Conservation (phyloP, 2,113 vertebrate genomes). For the Columba janthina region DNA sequence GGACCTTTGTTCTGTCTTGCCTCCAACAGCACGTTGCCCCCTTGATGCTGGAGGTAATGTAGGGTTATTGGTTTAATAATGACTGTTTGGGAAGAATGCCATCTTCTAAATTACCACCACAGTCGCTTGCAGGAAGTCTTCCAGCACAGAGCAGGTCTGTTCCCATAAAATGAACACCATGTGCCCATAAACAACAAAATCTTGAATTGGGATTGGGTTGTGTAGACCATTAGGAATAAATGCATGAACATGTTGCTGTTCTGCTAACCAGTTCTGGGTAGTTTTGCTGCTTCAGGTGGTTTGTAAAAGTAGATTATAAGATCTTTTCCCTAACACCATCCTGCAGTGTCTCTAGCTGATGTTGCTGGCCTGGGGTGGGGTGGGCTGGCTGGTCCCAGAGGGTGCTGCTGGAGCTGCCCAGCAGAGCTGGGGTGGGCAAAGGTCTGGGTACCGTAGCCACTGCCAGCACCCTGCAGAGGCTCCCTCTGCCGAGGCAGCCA, state of each 20-base stretch:
- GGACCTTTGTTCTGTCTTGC: conserved; percentile 58
- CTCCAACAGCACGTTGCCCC: conserved; percentile 19
- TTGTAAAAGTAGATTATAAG: not conserved
- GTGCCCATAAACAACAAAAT: conserved; percentile 28
- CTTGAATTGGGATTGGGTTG: not conserved
- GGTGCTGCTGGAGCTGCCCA: not conserved
- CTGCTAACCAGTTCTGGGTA: not conserved
- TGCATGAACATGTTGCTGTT: not conserved
- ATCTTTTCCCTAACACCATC: not conserved
- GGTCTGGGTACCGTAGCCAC: not conserved
- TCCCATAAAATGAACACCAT: conserved; percentile 38
- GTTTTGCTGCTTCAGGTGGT: not conserved
- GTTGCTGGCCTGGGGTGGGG: not conserved
- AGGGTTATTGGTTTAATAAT: conserved; percentile 48
- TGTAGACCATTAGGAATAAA: not conserved
- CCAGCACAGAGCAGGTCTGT: conserved; percentile 53
- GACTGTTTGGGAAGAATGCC: conserved; percentile 54
- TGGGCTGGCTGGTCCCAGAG: not conserved
- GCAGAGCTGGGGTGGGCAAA: not conserved
- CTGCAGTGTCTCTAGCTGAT: not conserved
- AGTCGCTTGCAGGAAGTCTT: conserved; percentile 9
- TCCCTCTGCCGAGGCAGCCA: not conserved
- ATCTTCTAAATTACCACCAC: conserved; percentile 45
- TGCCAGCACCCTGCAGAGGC: not conserved
- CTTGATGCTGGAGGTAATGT: conserved; percentile 38